Conservation (phyloP, 1,140 invertebrate species). For the Galendromus occidentalis region DNA sequence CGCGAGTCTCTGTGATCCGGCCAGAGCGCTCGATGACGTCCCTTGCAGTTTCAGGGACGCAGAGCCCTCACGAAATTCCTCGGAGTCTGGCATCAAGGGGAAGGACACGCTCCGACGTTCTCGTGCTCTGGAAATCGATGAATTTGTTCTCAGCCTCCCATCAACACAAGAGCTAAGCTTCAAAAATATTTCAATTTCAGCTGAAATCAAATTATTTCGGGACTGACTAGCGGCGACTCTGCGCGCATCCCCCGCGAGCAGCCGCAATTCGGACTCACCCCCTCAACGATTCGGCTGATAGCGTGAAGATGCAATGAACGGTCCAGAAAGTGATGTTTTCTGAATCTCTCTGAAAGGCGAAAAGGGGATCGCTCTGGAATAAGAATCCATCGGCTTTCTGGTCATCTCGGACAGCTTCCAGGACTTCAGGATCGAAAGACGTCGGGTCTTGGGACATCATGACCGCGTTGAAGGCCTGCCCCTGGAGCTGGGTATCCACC, state of each 20-base stretch:
- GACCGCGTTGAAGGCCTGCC: not conserved
- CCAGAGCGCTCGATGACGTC: not conserved
- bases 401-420: not conserved
- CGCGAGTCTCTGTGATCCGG: not conserved
- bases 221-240: too few species aligned
- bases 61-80: not conserved
- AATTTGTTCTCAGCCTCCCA: not conserved
- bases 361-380: not conserved
- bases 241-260: too few species aligned
- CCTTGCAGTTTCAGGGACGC: not conserved
- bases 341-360: not conserved
- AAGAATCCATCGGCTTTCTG: not conserved
- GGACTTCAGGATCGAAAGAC: not conserved
- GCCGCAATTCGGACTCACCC: too few species aligned
- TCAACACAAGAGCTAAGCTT: not conserved
- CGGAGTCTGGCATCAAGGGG: not conserved
- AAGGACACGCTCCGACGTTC: not conserved
- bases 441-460: conserved; percentile 10
- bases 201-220: not conserved
- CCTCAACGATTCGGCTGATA: not conserved
- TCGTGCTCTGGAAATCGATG: not conserved
- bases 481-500: not conserved
- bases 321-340: not conserved
- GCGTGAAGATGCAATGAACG: conserved; percentile 4
- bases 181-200: not conserved